Conservation (phyloP, 2,797 vertebrate species). For the Diglossa cyanea region DNA sequence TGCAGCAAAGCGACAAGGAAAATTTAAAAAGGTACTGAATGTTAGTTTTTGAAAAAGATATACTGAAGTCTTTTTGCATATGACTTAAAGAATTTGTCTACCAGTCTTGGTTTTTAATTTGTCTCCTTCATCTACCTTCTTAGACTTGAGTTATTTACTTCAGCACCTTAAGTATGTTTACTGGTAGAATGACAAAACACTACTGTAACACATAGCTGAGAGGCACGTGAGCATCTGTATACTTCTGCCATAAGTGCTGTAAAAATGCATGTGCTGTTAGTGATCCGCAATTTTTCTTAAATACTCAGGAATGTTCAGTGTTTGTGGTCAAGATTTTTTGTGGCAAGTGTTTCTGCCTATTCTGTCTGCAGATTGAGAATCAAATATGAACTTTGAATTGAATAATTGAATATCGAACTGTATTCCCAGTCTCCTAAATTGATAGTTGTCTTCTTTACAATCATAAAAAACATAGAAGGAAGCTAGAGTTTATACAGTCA, state of each 20-base stretch:
- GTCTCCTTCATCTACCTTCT: slow-evolving; percentile 49
- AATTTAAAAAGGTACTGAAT: slow-evolving; percentile 99
- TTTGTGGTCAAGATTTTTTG: neutral
- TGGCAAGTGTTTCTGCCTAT: neutral
- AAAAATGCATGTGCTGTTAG: slow-evolving; percentile 22
- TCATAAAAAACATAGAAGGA: neutral
- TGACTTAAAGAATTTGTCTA: slow-evolving; percentile 69
- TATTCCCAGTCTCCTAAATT: neutral
- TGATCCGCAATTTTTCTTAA: neutral
- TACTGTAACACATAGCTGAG: neutral
- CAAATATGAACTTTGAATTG: neutral
- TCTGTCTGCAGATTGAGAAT: neutral
- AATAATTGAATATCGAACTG: neutral
- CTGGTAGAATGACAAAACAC: neutral
- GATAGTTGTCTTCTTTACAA: neutral
- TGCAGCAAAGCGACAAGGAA: slow-evolving; percentile 99
- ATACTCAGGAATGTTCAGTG: neutral
- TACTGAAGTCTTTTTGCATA: slow-evolving; percentile 74
- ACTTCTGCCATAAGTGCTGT: slow-evolving; percentile 4
- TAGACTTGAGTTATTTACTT: slow-evolving; percentile 31
- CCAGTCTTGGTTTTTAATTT: slow-evolving; percentile 61
- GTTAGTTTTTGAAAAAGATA: slow-evolving; percentile 83
- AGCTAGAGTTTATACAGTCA: neutral
- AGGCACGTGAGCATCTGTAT: neutral
- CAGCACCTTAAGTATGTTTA: slow-evolving; percentile 3